Base-by-base conservation (phyloP, 1,140 invertebrate species). In the Caligus rogercresseyi region DNA sequence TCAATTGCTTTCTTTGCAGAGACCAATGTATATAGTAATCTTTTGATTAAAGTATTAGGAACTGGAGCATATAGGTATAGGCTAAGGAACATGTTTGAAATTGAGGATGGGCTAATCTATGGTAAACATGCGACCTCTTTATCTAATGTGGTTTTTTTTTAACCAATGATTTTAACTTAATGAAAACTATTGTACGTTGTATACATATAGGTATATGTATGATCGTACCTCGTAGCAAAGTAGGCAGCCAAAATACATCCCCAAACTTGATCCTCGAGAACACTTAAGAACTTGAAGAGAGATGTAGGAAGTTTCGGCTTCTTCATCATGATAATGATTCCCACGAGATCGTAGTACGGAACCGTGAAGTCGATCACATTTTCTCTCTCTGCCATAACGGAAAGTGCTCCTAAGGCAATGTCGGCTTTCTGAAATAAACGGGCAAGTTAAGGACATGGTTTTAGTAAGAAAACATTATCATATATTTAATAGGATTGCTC, bases 241-340 rank as follows among this genome's bases (percentile, higher is more conserved):
- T 95, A 98, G 0, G 93, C 91, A 0, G 83, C 90, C 55, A 97
- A 75, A 69, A 97, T 96, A 68, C 90, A 95, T 4, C 89, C 77
- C 94, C 94, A 98, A 0, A 98, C 94, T 67, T 91, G 85, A 65
- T 85, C 85, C 72, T 98, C 93, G 61, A 98, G 74, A 3, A 98
- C 94, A 0, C 89, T 94, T 20, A 98, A 78, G 71, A 98, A 98
- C 76, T 96, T 96, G 73, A 97, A 96, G 3, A 97, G 76, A 0
- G 89, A 93, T 4, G 87, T 91, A 24, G 82, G 80, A 0, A 79
- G 70, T 7, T 83, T 82, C 0, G 85, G 81, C 68, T 87, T 81
- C 68, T 83, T 83, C 84, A 91, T 90, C 67, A 95, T 75, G 67
- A 95, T 94, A 0, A 87, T 89, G 19, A 93, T 88, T 0, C 92